Base-by-base conservation (phyloP, 2,113 vertebrate species). In the Hypocryptadius cinnamomeus region DNA sequence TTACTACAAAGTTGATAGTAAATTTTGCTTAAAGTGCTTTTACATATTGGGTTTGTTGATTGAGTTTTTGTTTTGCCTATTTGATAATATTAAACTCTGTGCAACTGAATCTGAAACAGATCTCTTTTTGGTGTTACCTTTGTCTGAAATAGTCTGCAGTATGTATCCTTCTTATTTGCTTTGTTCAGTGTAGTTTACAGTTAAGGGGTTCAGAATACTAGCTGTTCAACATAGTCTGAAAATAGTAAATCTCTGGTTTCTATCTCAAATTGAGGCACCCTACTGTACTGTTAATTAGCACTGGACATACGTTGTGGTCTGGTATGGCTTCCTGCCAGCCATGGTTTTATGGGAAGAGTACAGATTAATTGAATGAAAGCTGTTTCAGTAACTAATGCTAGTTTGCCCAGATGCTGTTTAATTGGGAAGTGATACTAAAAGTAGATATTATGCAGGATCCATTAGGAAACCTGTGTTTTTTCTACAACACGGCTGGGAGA, bases 1-100 rank as follows among this genome's bases (percentile, higher is more conserved):
- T 53, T 76, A 8, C 44, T 76, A 2, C 0, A 4, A 85, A 65
- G 16, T 44, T 78, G 10, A 20, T 39, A 40, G n/a, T 53, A 48
- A 37, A n/a, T 47, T 20, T 77, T 73, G 3, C 18, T 60, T n/a
- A 0, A 61, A 79, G 6, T 79, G 4, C n/a, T 65, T 53, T 63
- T 53, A 11, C 0, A 0, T 47, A 14, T 7, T 33, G 15, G 3
- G 2, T 28, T 50, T 82, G 20, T 39, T 12, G 9, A 11, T 28
- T 54, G 40, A 7, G 2, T 0, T 18, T 31, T 69, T 40, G 59
- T 45, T 66, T n/a, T 72, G 1, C 6, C 56, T 65, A 13, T 28
- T 72, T 54, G 37, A 35, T 60, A 44, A 6, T 57, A 53, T 5
- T 13, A 28, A 40, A 19, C 9, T 33, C 17, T 51, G 6, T 82